These are phyloP conservation scores for Nesometra sesokonis DNA, from an alignment of 35 echinoderm and acorn worm genomes.

Conservation along the genomic window DNA sequence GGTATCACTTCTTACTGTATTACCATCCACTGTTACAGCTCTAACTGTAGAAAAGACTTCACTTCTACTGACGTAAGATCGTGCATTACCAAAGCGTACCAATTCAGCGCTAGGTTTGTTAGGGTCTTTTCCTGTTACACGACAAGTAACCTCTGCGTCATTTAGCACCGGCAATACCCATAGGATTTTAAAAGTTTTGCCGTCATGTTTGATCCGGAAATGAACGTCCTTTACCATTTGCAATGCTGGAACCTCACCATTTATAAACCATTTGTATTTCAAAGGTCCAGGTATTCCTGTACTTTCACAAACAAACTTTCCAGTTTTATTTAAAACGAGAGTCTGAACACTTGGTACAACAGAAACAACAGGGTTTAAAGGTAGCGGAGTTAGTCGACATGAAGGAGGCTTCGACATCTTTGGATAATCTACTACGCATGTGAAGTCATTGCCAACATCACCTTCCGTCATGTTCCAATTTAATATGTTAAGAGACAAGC, in stretches of 20 bases:
- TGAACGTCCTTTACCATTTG: background rate
- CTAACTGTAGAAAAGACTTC: background rate
- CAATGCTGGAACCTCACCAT: background rate
- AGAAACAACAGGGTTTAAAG: background rate
- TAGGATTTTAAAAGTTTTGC: background rate
- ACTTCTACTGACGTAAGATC: background rate
- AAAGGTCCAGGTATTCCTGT: background rate
- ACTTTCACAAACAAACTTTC: background rate
- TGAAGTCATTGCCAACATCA: background rate
- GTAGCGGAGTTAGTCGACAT: background rate
- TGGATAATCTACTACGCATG: background rate
- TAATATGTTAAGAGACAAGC: background rate
- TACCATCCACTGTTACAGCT: background rate
- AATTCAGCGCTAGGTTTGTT: background rate
- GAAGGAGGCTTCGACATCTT: background rate
- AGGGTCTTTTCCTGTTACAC: background rate
- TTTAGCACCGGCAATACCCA: background rate
- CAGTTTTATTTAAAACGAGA: background rate
- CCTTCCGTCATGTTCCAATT: background rate
- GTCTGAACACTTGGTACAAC: background rate
- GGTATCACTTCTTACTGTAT: background rate
- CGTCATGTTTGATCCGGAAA: background rate
- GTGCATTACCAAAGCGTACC: background rate
- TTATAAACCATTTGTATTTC: background rate
- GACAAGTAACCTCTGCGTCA: background rate